Conservation (phyloP, 2,888 invertebrate species). For the Anorthoa munda region DNA sequence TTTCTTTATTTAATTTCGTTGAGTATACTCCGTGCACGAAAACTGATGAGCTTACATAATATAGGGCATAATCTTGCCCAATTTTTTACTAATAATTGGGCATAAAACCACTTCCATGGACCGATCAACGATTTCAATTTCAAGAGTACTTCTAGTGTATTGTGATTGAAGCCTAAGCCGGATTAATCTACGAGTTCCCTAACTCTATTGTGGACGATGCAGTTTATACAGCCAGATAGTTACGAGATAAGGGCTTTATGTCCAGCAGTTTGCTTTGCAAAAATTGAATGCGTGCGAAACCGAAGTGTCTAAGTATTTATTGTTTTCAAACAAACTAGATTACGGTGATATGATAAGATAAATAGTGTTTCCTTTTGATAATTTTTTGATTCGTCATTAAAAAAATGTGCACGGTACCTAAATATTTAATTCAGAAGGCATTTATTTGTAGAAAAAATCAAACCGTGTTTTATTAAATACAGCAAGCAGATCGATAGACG, state of each 20-base stretch:
- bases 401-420: neutral
- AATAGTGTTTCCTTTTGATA: neutral
- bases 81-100: neutral
- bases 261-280: neutral
- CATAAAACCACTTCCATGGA: neutral
- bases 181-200: slow-evolving; percentile 7
- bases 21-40: neutral
- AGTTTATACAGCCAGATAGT: neutral
- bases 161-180: neutral
- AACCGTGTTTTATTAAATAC: neutral
- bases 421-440: too few relatives aligned
- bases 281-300: neutral
- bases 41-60: neutral
- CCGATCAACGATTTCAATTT: neutral
- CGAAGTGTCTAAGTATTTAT: neutral
- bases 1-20: neutral
- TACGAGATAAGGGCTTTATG: neutral
- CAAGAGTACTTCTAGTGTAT: too few relatives aligned
- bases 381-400: neutral
- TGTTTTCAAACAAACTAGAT: slow-evolving; percentile 39
- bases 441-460: too few relatives aligned
- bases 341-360: slow-evolving; percentile 32
- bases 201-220: slow-evolving; percentile 1
- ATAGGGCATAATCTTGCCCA: neutral
- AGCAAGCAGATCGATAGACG: neutral